A percentile compares a stretch with the other conserved stretches of the same genome.
phyloP scores from a whole-genome alignment of 2,888 invertebrate species.

The Drosophila pullipes region DNA sequence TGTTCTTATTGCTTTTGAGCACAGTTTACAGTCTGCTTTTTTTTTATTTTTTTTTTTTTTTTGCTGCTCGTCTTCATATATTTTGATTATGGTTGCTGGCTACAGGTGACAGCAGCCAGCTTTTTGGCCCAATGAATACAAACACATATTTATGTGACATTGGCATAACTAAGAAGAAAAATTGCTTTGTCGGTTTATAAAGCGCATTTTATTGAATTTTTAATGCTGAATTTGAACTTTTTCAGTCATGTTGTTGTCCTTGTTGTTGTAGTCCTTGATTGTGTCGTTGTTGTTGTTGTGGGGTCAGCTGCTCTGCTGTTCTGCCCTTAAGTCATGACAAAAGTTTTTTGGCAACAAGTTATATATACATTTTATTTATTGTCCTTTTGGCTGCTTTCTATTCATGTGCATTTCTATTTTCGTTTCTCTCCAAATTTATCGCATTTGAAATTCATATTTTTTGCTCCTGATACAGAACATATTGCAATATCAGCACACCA shows the following conservation, averaged over 20 bases:
- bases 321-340: constrained; percentile 14
- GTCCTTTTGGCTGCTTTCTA: constrained; percentile 1
- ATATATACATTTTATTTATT: constrained; percentile 5
- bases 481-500: constrained; percentile 49
- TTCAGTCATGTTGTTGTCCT: constrained; percentile 4
- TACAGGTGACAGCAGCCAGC: constrained; percentile 43
- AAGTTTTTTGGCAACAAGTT: constrained; percentile 19
- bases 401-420: constrained; percentile 23
- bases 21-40: constrained; percentile 15
- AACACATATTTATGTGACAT: constrained; percentile 23
- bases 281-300: not conserved
- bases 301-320: not conserved
- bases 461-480: constrained; percentile 9
- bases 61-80: constrained; percentile 17
- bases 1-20: constrained; percentile 8
- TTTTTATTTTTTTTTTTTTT: too few relatives aligned
- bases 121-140: constrained; percentile 9
- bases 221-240: constrained; percentile 45
- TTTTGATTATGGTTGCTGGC: constrained; percentile 29
- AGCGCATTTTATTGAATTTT: constrained; percentile 54
- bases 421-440: constrained; percentile 29
- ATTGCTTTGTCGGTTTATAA: constrained; percentile 65
- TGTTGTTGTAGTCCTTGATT: not conserved
- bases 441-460: constrained; percentile 28
- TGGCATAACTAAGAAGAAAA: constrained; percentile 40